Evolutionary conservation across 2,113 vertebrate genomes (phyloP).

Genomic region (Gadus chalcogrammus): DNA sequence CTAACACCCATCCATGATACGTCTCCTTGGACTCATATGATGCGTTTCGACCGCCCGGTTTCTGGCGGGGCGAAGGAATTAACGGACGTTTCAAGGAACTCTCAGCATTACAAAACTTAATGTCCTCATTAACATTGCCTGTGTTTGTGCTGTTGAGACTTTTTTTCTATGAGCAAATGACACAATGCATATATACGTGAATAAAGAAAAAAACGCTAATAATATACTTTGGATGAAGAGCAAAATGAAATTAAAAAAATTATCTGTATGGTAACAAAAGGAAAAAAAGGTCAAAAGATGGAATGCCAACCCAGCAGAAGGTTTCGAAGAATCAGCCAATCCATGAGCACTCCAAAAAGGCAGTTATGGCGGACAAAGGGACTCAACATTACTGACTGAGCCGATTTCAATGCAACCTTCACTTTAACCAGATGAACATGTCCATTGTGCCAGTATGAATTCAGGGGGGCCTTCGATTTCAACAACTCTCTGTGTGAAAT

Average conservation of each 20-base stretch:
- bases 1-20: constrained; percentile 57
- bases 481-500: constrained; percentile 79
- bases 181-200: constrained; percentile 45
- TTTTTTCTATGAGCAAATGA: constrained; percentile 72
- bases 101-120: constrained; percentile 76
- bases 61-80: constrained; percentile 54
- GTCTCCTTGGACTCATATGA: constrained; percentile 28
- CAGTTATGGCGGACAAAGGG: constrained; percentile 72
- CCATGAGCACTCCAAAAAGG: constrained; percentile 78
- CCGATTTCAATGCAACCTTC: constrained; percentile 67
- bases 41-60: constrained; percentile 79
- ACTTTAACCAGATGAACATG: constrained; percentile 72
- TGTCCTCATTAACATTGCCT: constrained; percentile 90
- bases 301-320: constrained; percentile 77
- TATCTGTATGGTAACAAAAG: constrained; percentile 20
- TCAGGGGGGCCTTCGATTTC: constrained; percentile 84
- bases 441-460: constrained; percentile 82
- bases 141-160: constrained; percentile 87
- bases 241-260: constrained; percentile 46
- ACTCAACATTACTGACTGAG: constrained; percentile 66
- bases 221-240: constrained; percentile 76
- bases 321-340: constrained; percentile 84
- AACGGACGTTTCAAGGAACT: constrained; percentile 39
- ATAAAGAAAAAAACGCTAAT: constrained; percentile 65
- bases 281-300: constrained; percentile 38